Base-by-base conservation (phyloP, 2,888 invertebrate genomes). In the Ommatoiulus sabulosus region DNA sequence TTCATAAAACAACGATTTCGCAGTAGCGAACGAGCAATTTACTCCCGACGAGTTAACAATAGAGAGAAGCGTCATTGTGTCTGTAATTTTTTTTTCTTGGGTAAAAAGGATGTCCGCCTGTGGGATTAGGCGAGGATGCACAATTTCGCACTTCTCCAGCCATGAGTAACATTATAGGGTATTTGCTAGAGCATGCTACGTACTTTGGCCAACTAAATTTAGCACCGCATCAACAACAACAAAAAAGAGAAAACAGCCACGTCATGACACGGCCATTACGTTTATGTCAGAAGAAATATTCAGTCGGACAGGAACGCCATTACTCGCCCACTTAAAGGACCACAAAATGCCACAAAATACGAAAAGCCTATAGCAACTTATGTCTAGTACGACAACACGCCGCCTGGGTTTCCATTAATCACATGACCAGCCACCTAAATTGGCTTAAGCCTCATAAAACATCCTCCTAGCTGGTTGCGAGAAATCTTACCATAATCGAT, bases 61-160 rank as follows among this genome's bases (percentile, higher is more conserved):
- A 12, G 80, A 35, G 80, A 35, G 35, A 35, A 80, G 80, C 80
- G 80, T 35, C 80, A 35, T 80, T 80, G 80, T 24, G 80, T 80
- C 80, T 80, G 35, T 80, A 35, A n/a, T 80, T 80, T 35, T 80
- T 80, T 72, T 72, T 72, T 10, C 35, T 80, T 80, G 80, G 20
- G 80, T 80, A 80, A 80, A 80, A 80, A 80, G 80, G 80, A 80
- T 80, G 80, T 80, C 80, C 80, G 80, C 24, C 24, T 80, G 35
- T 35, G 35, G 80, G 12, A 10, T 80, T 80, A 80, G 24, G 3
- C 35, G 80, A 80, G 24, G 80, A 80, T 80, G 80, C 80, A 35
- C 35, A 35, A 80, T 35, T 80, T 80, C 35, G 35, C 35, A 35
- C 80, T 35, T 35, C 4, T 80, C 80, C 12, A 80, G 35, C 80